Conservation (phyloP, 37 sponge, comb jelly and placozoan species). For the Cladorhizidae sp. region DNA sequence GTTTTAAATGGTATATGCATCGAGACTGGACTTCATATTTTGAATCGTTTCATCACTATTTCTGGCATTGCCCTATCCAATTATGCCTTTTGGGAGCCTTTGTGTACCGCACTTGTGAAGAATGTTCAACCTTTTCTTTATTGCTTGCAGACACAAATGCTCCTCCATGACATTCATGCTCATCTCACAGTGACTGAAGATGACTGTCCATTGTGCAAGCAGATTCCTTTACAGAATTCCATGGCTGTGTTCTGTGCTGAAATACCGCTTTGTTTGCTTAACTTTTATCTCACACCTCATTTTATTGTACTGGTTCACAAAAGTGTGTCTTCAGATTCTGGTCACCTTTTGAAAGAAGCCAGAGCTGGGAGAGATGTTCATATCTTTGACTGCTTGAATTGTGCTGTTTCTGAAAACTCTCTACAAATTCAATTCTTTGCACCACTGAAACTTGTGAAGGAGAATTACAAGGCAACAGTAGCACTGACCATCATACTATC, state of each 20-base stretch:
- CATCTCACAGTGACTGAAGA: constrained; percentile 29
- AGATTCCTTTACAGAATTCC: neutral
- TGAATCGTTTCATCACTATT: neutral
- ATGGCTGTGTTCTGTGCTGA: constrained; percentile 3
- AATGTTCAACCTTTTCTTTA: constrained; percentile 6
- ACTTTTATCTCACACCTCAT: neutral
- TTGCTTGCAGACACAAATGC: constrained; percentile 27
- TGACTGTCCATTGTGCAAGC: constrained; percentile 39
- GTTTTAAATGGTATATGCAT: constrained; percentile 3
- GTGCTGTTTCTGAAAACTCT: neutral
- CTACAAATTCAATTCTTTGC: neutral
- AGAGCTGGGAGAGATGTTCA: constrained; percentile 4
- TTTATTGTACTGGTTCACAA: constrained; percentile 3
- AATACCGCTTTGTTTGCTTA: neutral
- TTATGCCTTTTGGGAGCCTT: constrained; percentile 17
- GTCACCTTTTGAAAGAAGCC: neutral
- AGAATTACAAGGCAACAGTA: neutral
- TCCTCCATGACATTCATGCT: constrained; percentile 35
- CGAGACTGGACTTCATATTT: constrained; percentile 16
- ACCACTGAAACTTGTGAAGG: neutral
- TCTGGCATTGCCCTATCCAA: neutral
- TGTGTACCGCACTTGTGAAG: constrained; percentile 14
- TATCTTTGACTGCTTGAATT: neutral
- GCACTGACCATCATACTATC: neutral
- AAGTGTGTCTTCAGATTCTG: neutral